Percentiles rank a stretch among this genome's conserved stretches.
Conservation (phyloP, 2,888 invertebrate species). For the Megaustenia siamemsis region DNA sequence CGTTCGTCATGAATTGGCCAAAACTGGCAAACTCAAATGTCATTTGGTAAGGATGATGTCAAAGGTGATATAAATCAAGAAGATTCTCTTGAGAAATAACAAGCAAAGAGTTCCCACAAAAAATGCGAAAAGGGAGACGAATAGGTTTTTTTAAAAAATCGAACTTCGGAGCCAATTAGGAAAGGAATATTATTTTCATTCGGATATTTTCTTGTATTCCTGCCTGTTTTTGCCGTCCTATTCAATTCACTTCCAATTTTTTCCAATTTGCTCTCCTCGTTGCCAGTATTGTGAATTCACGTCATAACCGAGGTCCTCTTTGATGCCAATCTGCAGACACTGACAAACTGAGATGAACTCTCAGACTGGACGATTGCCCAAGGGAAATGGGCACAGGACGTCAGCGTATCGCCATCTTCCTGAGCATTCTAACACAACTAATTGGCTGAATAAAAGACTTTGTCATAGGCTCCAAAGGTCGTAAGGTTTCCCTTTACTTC, state of each 20-base stretch:
- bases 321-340: conserved; percentile 50
- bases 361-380: conserved; percentile 37
- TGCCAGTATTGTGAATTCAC: conserved; percentile 51
- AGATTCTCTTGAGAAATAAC: neutral
- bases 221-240: conserved; percentile 23
- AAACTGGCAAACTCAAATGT: neutral
- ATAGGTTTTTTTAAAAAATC: neutral
- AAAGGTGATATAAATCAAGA: conserved; percentile 29
- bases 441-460: conserved; percentile 49
- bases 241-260: conserved; percentile 43
- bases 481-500: conserved; percentile 21
- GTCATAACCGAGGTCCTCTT: conserved; percentile 46
- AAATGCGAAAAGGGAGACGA: conserved; percentile 16
- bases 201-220: conserved; percentile 6
- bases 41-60: conserved; percentile 27
- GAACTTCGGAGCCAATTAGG: conserved; percentile 14
- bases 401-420: conserved; percentile 30
- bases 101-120: neutral
- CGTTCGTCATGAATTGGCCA: neutral
- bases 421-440: conserved; percentile 38
- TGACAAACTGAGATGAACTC: conserved; percentile 48
- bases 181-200: conserved; percentile 27
- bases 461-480: conserved; percentile 29
- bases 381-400: conserved; percentile 32
- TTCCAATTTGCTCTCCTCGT: conserved; percentile 42